Evolutionary conservation across 2,888 invertebrate species (phyloP).

Genomic region (Tetragnatha montana): DNA sequence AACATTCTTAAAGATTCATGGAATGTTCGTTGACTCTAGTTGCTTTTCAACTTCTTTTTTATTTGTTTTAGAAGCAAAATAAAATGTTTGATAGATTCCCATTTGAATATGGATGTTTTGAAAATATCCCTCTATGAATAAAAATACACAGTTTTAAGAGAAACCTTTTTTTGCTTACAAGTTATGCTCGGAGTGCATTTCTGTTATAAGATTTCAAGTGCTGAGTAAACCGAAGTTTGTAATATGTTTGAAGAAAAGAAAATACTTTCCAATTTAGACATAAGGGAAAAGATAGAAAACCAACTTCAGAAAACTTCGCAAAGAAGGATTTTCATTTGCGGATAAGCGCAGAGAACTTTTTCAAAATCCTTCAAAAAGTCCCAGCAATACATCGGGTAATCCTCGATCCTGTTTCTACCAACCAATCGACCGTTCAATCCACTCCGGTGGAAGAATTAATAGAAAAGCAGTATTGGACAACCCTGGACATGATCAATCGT

Average conservation of each 20-base stretch:
- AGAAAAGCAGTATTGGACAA: slow-evolving; percentile 41
- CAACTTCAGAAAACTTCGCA: background rate
- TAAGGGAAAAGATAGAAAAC: background rate
- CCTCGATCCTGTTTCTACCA: slow-evolving; percentile 22
- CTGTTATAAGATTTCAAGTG: background rate
- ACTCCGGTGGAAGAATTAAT: slow-evolving; percentile 50
- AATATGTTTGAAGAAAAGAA: background rate
- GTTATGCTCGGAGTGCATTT: too few relatives aligned
- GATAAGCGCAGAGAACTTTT: background rate
- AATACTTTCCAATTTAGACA: background rate
- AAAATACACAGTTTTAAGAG: too few relatives aligned
- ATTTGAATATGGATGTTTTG: too few relatives aligned
- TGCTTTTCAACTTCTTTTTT: too few relatives aligned
- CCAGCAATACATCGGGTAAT: slow-evolving; percentile 21
- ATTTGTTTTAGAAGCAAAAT: too few relatives aligned
- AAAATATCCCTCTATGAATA: too few relatives aligned
- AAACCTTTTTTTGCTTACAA: too few relatives aligned
- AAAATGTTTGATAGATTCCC: too few relatives aligned
- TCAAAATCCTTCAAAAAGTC: slow-evolving; percentile 46
- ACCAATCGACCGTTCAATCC: slow-evolving; percentile 34
- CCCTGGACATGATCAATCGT: slow-evolving; percentile 54
- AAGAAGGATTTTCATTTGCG: slow-evolving; percentile 5
- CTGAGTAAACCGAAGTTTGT: background rate
- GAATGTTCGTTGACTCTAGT: too few relatives aligned
- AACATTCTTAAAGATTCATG: too few relatives aligned